These are phyloP conservation scores for Fukomys damarensis DNA, from an alignment of 2,113 vertebrate genomes.

Conservation along the genomic window DNA sequence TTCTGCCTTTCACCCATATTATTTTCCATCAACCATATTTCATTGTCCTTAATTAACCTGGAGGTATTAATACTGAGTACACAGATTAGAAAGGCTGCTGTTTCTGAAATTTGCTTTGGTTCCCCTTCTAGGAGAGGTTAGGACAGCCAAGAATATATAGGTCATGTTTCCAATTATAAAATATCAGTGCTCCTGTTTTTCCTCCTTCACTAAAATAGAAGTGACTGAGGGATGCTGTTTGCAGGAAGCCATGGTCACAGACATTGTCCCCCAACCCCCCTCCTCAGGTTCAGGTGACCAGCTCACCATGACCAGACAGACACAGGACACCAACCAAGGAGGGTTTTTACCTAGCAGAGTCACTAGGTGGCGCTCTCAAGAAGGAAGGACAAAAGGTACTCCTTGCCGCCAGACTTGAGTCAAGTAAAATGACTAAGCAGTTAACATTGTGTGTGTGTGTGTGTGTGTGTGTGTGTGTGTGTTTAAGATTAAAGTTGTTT, in stretches of 20 bases:
- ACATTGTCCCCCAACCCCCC: background rate
- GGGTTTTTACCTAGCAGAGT: background rate
- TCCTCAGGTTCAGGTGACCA: background rate
- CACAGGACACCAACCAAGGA: background rate
- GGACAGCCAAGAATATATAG: constrained; percentile 64
- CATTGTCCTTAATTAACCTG: constrained; percentile 69
- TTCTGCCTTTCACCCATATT: background rate
- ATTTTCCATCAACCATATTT: background rate
- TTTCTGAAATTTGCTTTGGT: constrained; percentile 14
- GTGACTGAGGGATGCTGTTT: background rate
- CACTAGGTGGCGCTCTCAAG: constrained; percentile 54
- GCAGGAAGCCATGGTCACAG: background rate
- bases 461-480: no score
- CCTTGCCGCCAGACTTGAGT: background rate
- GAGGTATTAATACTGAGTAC: background rate
- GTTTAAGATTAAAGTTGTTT: accelerated
- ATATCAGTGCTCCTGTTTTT: constrained; percentile 35
- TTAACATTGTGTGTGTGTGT: background rate
- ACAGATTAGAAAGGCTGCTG: constrained; percentile 33
- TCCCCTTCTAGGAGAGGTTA: constrained; percentile 70
- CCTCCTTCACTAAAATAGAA: constrained; percentile 59
- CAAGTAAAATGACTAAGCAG: background rate
- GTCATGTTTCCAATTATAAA: constrained; percentile 77
- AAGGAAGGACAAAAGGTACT: background rate
- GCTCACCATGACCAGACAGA: accelerated